Evolutionary conservation across 1,140 invertebrate genomes (phyloP).

Genomic region (Oryzaephilus surinamensis): DNA sequence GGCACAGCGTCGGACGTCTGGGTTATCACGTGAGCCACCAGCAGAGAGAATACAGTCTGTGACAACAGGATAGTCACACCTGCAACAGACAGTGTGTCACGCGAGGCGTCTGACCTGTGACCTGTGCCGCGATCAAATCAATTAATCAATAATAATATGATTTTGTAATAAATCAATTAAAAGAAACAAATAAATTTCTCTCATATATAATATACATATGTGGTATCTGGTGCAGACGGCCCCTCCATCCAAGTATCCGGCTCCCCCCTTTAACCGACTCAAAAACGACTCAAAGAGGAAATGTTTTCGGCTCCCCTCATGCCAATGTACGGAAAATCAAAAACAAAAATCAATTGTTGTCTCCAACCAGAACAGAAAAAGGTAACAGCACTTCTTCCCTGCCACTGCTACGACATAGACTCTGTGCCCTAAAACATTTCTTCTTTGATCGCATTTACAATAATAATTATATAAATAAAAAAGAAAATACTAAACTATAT

Average conservation of each 20-base stretch:
- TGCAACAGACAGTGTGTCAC: slow-evolving; percentile 56
- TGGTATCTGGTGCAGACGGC: slow-evolving; percentile 16
- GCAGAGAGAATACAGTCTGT: slow-evolving; percentile 97
- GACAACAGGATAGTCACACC: slow-evolving; percentile 99
- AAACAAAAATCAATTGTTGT: background rate
- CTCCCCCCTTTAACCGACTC: slow-evolving; percentile 26
- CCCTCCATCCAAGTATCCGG: slow-evolving; percentile 39
- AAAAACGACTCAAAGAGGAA: slow-evolving; percentile 33
- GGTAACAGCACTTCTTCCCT: slow-evolving; percentile 21
- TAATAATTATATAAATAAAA: slow-evolving; percentile 13
- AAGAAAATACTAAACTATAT: no score
- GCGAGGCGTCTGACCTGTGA: slow-evolving; percentile 31
- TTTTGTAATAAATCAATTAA: no score
- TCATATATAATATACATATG: no score
- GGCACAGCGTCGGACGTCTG: slow-evolving; percentile 96
- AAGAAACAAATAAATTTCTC: background rate
- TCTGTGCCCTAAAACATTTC: slow-evolving; percentile 34
- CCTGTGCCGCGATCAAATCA: slow-evolving; percentile 28
- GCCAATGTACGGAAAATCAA: slow-evolving; percentile 4
- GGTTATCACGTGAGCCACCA: slow-evolving; percentile 93
- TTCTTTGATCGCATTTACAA: slow-evolving; percentile 32
- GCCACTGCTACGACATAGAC: slow-evolving; percentile 15
- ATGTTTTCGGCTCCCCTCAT: slow-evolving; percentile 30
- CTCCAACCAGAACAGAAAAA: background rate
- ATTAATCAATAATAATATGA: no score